Evolutionary conservation across 2,888 invertebrate species (phyloP).

Genomic region (Sinhomidia bicolor): DNA sequence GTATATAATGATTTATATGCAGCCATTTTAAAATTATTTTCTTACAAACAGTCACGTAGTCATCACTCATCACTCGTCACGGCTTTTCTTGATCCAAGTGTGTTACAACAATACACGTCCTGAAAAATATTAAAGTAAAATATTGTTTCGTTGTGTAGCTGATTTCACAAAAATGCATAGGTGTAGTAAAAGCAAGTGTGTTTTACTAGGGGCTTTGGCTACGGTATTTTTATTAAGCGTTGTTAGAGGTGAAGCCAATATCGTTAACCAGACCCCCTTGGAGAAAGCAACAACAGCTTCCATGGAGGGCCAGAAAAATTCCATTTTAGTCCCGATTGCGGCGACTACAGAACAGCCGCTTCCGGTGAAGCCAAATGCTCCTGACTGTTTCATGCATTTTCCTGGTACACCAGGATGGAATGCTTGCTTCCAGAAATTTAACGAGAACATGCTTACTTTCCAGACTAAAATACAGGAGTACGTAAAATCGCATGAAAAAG

Average conservation of each 20-base stretch:
- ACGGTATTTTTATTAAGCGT: neutral
- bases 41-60: too few species aligned
- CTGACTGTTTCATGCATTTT: slow-evolving; percentile 55
- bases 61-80: too few species aligned
- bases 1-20: neutral
- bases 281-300: too few species aligned
- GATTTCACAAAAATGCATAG: neutral
- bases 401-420: slow-evolving; percentile 72
- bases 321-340: neutral
- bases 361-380: slow-evolving; percentile 30
- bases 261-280: too few species aligned
- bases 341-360: too few species aligned
- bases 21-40: slow-evolving; percentile 10
- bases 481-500: neutral
- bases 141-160: too few species aligned
- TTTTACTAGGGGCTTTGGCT: neutral
- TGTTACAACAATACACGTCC: too few species aligned
- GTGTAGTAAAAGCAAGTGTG: neutral
- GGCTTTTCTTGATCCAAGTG: too few species aligned
- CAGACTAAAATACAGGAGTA: neutral
- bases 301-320: neutral
- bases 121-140: too few species aligned
- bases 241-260: neutral
- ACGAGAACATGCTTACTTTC: slow-evolving; percentile 61
- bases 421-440: slow-evolving; percentile 68